Evolutionary conservation across 2,797 vertebrate genomes (phyloP), one percentile per base, ranked within the genome.

Genomic region (Anguilla marmorata): DNA sequence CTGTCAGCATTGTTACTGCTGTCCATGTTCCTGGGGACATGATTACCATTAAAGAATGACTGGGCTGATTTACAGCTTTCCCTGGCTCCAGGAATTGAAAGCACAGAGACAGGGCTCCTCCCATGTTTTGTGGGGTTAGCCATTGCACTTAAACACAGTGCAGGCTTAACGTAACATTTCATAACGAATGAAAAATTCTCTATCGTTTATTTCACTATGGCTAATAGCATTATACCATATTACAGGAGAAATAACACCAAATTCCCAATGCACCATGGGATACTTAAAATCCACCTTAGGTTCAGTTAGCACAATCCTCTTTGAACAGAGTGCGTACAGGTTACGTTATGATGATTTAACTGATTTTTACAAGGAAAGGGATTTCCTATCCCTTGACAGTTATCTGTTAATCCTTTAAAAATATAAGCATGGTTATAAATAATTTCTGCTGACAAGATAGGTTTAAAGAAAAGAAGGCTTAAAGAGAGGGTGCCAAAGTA

Each of bases 1-100:
- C 21, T 48, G 41, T 41, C 19, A 21, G 37, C 79, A n/a, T 82
- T 82, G 79, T 82, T 82, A 82, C 79, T 50, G 45, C 41, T 24
- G 74, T 76, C 24, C 24, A 50, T 82, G 79, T 50, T 82, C 41
- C 37, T n/a, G 45, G 41, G 45, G 7, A 50, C 79, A 82, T 45
- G 37, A 79, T 50, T 82, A 82, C 19, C 41, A 82, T 82, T 48
- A 48, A 21, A 82, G 41, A 82, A 82, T n/a, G 79, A 45, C 45
- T 45, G 79, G 21, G 5, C 50, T 82, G 19, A 82, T 50, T 82
- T 82, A 24, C 79, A 48, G 7, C 79, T 50, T n/a, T 82, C 37
- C 41, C 37, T 50, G 45, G 45, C 21, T 21, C 79, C 6, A 6
- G 33, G 37, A 19, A 4, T 16, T 30, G 11, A 74, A 66, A 66